Evolutionary conservation across 2,888 invertebrate species (phyloP).

Genomic region (Torymus texanus): DNA sequence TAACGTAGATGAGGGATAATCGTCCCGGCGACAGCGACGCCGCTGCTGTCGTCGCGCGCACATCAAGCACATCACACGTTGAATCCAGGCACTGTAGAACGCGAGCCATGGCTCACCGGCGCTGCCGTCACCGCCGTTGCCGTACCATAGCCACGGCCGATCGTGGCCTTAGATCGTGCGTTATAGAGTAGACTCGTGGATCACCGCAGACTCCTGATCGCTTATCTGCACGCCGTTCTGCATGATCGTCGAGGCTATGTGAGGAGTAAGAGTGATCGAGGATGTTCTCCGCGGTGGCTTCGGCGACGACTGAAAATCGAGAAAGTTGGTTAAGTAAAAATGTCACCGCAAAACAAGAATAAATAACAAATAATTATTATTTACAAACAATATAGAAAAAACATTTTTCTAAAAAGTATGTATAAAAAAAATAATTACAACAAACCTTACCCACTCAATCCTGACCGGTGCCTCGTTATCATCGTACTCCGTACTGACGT

Average conservation of each 20-base stretch:
- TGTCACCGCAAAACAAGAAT: no score
- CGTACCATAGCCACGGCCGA: constrained; percentile 24
- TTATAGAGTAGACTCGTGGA: constrained; percentile 74
- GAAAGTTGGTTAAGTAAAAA: neutral
- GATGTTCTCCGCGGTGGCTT: constrained; percentile 71
- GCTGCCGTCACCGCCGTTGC: neutral
- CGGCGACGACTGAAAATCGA: constrained; percentile 68
- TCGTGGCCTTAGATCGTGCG: constrained; percentile 68
- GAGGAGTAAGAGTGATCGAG: constrained; percentile 70
- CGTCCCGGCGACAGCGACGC: constrained; percentile 33
- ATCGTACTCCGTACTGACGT: constrained; percentile 32
- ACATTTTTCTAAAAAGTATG: no score
- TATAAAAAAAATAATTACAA: no score
- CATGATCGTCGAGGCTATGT: constrained; percentile 66
- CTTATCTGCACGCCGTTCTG: constrained; percentile 60
- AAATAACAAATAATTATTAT: no score
- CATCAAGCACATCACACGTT: constrained; percentile 49
- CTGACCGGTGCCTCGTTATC: constrained; percentile 67
- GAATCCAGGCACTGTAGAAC: constrained; percentile 51
- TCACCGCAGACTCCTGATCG: constrained; percentile 68
- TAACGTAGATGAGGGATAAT: constrained; percentile 24
- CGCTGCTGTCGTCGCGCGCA: constrained; percentile 16
- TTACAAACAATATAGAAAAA: no score
- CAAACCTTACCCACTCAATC: constrained; percentile 69
- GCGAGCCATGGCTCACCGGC: constrained; percentile 31